These are phyloP conservation scores for Hippolais icterina DNA, from an alignment of 2,113 vertebrate genomes.

Conservation along the genomic window DNA sequence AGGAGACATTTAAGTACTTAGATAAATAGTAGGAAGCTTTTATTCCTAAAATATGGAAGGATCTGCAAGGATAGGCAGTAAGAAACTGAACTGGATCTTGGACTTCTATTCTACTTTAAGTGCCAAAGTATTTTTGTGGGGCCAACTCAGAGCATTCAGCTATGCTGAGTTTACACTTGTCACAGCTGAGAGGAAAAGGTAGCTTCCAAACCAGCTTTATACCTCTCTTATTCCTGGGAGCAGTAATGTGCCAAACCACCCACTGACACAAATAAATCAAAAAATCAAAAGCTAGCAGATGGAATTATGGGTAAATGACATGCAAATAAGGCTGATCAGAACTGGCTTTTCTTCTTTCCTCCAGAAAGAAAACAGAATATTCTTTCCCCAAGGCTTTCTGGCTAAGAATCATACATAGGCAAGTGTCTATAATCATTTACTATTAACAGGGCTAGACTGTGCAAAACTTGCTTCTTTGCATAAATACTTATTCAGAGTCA, in stretches of 20 bases:
- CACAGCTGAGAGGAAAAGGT: slow-evolving; percentile 43
- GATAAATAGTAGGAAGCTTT: not conserved
- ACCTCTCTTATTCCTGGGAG: not conserved
- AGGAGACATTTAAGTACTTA: not conserved
- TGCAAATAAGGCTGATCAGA: slow-evolving; percentile 32
- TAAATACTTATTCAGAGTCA: slow-evolving; percentile 21
- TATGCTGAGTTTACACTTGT: slow-evolving; percentile 39
- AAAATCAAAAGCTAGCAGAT: slow-evolving; percentile 28
- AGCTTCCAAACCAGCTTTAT: slow-evolving; percentile 37
- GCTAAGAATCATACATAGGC: slow-evolving; percentile 19
- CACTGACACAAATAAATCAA: slow-evolving; percentile 33
- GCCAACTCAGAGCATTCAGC: slow-evolving; percentile 2
- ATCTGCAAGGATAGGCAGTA: not conserved
- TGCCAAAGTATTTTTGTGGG: slow-evolving; percentile 23
- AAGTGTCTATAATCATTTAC: not conserved
- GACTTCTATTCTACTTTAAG: not conserved
- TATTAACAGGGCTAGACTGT: slow-evolving; percentile 28
- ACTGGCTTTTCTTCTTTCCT: slow-evolving; percentile 20
- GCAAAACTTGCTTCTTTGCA: slow-evolving; percentile 10
- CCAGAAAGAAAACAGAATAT: not conserved
- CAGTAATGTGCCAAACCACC: slow-evolving; percentile 23
- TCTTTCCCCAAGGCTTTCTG: slow-evolving; percentile 30
- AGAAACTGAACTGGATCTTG: not conserved
- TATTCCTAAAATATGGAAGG: not conserved
- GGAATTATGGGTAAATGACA: slow-evolving; percentile 45